Evolutionary conservation across 2,113 vertebrate genomes (phyloP).

Genomic region (Perca flavescens): DNA sequence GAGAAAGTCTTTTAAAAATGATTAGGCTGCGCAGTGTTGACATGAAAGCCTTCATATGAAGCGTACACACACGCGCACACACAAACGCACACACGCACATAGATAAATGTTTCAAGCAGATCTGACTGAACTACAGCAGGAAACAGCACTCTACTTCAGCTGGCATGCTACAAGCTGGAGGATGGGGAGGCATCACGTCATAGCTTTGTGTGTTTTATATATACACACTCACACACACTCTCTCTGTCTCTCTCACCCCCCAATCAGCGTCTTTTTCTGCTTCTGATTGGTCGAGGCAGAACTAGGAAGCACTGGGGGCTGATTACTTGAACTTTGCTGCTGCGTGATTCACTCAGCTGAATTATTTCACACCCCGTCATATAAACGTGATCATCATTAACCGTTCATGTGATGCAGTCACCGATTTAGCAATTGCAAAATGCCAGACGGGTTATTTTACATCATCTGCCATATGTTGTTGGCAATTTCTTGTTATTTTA

Average conservation of each 20-base stretch:
- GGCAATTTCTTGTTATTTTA: too few relatives aligned
- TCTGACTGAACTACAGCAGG: conserved; percentile 13
- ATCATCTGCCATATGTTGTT: background rate
- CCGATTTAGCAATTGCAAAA: background rate
- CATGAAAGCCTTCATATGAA: conserved; percentile 1
- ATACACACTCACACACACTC: background rate
- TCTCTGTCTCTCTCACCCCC: background rate
- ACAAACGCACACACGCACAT: background rate
- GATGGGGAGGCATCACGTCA: background rate
- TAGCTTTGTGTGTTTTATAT: background rate
- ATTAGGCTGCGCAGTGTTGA: background rate
- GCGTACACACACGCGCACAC: background rate
- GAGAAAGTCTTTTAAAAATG: conserved; percentile 15
- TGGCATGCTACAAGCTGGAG: conserved; percentile 8
- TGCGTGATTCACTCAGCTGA: background rate
- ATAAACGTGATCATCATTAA: background rate
- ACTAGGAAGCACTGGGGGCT: background rate
- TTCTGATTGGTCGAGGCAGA: background rate
- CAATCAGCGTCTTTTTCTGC: conserved; percentile 19
- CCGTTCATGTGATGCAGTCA: background rate
- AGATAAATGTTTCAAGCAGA: conserved; percentile 33
- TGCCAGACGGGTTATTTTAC: background rate
- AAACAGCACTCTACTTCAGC: conserved; percentile 16
- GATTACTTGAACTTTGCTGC: conserved; percentile 1
- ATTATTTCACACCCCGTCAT: background rate